A percentile compares a stretch with the other conserved stretches of the same genome.
Evolutionary conservation across 2,113 vertebrate genomes (phyloP).

Genomic region (Thymallus thymallus): DNA sequence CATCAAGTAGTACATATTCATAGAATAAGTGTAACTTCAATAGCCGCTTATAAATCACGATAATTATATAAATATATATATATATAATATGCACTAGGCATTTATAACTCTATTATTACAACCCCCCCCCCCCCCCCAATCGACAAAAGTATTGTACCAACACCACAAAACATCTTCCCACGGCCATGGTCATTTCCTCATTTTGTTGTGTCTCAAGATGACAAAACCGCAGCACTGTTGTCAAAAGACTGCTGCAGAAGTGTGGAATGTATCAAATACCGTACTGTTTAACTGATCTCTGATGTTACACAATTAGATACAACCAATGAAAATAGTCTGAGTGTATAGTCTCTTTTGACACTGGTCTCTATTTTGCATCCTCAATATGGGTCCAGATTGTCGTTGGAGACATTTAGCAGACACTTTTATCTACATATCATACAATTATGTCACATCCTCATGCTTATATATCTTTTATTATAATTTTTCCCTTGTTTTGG

Average conservation of each 20-base stretch:
- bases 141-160: too few relatives aligned
- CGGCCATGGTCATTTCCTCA: too few relatives aligned
- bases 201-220: not conserved
- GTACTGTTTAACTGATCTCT: not conserved
- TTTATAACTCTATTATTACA: too few relatives aligned
- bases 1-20: too few relatives aligned
- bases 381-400: not conserved
- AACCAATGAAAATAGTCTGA: not conserved
- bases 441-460: not conserved
- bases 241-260: not conserved
- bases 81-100: too few relatives aligned
- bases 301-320: not conserved
- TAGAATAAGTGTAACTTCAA: too few relatives aligned
- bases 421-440: not conserved
- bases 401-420: too few relatives aligned
- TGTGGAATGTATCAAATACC: conserved; percentile 1
- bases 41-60: too few relatives aligned
- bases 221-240: not conserved
- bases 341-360: not conserved
- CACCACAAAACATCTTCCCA: too few relatives aligned
- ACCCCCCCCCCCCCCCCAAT: too few relatives aligned
- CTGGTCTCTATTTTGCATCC: not conserved
- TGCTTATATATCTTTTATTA: not conserved
- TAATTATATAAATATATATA: too few relatives aligned
- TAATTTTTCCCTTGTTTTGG: conserved; percentile 26